Base-by-base conservation (phyloP, 2,113 vertebrate species). In the Bubo scandiacus region DNA sequence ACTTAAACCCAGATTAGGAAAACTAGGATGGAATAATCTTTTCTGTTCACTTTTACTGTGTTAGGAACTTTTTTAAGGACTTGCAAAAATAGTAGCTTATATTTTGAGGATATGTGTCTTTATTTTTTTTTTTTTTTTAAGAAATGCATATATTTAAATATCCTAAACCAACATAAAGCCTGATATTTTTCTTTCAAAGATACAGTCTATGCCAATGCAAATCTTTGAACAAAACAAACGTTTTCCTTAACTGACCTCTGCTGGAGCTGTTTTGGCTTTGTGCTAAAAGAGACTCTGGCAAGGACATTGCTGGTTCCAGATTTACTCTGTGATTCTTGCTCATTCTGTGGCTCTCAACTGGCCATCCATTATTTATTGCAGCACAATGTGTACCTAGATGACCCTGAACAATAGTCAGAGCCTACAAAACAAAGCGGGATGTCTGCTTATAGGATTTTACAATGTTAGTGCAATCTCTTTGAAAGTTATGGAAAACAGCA, bases 241-340 rank as follows among this genome's bases (percentile, higher is more conserved):
- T 77, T 90, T 97, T 82, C 85, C 62, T 75, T 83, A 97, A 51
- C 36, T 95, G 83, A 91, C 72, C 68, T 95, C 68, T 96, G 63
- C 55, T 86, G 65, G 32, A 94, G 15, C 27, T 92, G 51, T n/a
- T 92, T 83, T 86, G n/a, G 2, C 91, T 95, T 63, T 74, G 27
- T 71, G 47, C n/a, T 91, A 40, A 84, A 86, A 84, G 51, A 63
- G 42, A 84, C 51, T 61, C 88, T 78, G 86, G 19, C 36, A 74
- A 92, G 80, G 80, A 89, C 72, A 47, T 10, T 81, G 63, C 55
- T 86, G 15, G 55, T 67, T 91, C 68, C 68, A 67, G 32, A 58
- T 86, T 84, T 89, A 27, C 29, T 81, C 29, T 47, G 21, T 86
- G 72, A 81, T 49, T 88, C 55, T 49, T 86, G 45, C 32, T 67